Evolutionary conservation across 2,797 vertebrate genomes (phyloP).

Genomic region (Spheniscus humboldti): DNA sequence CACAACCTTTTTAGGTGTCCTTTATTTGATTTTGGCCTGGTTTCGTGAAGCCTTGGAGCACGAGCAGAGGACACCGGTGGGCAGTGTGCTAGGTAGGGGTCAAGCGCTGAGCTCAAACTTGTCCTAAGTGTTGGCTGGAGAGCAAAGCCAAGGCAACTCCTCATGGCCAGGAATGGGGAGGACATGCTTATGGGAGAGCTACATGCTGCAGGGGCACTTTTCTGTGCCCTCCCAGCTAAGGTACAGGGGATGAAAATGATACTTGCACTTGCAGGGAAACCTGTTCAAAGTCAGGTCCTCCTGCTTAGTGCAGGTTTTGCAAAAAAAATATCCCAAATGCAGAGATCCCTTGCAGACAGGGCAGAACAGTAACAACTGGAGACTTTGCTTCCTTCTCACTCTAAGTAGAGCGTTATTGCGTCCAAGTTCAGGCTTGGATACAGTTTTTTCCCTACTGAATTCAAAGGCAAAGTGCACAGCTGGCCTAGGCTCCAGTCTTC

Average conservation of each 20-base stretch:
- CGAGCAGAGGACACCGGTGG: background rate
- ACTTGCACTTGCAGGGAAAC: background rate
- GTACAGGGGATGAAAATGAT: background rate
- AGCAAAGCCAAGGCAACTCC: background rate
- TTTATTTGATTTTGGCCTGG: background rate
- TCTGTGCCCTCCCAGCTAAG: background rate
- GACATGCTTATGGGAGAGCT: background rate
- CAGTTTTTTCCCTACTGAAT: background rate
- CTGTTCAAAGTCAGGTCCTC: background rate
- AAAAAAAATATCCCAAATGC: background rate
- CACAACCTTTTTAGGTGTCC: background rate
- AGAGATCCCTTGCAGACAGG: background rate
- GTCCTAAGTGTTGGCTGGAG: background rate
- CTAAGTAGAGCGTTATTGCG: rapidly evolving
- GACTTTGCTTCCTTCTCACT: background rate
- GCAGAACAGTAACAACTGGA: background rate
- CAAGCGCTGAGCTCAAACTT: background rate
- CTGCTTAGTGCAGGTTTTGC: background rate
- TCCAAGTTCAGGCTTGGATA: background rate
- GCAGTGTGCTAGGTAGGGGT: background rate
- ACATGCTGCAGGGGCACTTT: background rate
- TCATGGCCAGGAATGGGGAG: background rate
- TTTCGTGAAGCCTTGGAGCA: background rate
- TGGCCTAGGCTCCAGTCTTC: background rate
- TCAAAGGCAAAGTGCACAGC: background rate